phyloP scores from a whole-genome alignment of 2,888 invertebrate species.

The Stramonita haemastoma region DNA sequence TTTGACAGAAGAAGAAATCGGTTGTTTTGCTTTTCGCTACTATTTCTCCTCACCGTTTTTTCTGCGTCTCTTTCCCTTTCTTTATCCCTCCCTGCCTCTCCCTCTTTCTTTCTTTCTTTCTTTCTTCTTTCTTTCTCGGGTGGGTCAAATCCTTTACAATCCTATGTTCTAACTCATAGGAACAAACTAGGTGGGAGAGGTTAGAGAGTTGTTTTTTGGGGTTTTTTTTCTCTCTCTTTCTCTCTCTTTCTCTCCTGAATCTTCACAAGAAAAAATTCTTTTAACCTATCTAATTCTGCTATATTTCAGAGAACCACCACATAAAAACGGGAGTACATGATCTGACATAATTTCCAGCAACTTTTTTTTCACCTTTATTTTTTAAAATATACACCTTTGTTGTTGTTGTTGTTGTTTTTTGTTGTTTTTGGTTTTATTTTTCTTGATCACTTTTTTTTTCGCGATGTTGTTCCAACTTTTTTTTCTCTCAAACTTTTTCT shows the following conservation, averaged over 20 bases:
- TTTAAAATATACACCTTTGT: too few relatives aligned
- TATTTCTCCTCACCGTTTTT: neutral
- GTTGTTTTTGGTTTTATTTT: too few relatives aligned
- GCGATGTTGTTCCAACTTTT: neutral
- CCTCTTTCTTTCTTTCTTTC: neutral
- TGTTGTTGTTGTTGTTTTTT: too few relatives aligned
- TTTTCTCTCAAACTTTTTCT: neutral
- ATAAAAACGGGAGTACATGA: neutral
- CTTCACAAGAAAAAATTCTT: neutral
- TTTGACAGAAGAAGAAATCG: too few relatives aligned
- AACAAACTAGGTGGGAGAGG: too few relatives aligned
- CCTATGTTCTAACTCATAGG: too few relatives aligned
- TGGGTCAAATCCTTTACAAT: too few relatives aligned
- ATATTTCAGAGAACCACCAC: neutral
- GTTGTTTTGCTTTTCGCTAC: too few relatives aligned
- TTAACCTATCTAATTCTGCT: neutral
- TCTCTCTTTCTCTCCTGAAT: neutral
- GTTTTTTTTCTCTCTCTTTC: neutral
- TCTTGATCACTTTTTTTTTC: neutral
- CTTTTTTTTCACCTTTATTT: neutral
- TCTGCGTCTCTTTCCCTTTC: neutral
- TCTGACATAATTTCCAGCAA: neutral
- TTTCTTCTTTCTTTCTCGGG: neutral
- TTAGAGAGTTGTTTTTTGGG: too few relatives aligned
- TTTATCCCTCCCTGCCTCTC: neutral